Percentiles rank a stretch among this genome's conserved stretches.
Conservation (phyloP, 2,888 invertebrate species). For the Tenodera sinensis region DNA sequence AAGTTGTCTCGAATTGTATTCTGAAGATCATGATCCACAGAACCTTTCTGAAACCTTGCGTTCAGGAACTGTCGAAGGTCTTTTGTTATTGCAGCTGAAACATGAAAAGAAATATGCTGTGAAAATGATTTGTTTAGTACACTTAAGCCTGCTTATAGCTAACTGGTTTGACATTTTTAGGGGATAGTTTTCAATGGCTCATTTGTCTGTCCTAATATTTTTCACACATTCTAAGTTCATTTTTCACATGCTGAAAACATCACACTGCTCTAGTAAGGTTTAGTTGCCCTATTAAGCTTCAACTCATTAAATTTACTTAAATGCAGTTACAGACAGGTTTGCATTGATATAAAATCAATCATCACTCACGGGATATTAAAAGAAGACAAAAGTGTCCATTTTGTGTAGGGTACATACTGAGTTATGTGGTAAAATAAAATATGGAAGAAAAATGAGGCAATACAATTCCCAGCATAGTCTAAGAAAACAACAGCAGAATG, state of each 20-base stretch:
- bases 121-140: background rate
- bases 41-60: slow-evolving; percentile 54
- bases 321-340: background rate
- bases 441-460: background rate
- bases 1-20: slow-evolving; percentile 62
- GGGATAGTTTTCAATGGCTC: no score
- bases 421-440: background rate
- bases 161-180: no score
- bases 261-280: background rate
- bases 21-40: slow-evolving; percentile 58
- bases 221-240: no score
- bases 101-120: background rate
- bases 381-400: background rate
- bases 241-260: background rate
- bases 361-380: background rate
- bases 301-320: background rate
- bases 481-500: background rate
- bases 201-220: no score
- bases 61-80: slow-evolving; percentile 54
- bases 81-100: slow-evolving; percentile 46
- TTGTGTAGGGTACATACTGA: background rate
- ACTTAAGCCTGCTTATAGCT: no score
- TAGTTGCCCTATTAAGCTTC: background rate
- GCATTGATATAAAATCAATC: background rate
- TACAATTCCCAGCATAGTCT: background rate